Conservation (phyloP, 2,113 vertebrate species). For the Empidonax traillii region DNA sequence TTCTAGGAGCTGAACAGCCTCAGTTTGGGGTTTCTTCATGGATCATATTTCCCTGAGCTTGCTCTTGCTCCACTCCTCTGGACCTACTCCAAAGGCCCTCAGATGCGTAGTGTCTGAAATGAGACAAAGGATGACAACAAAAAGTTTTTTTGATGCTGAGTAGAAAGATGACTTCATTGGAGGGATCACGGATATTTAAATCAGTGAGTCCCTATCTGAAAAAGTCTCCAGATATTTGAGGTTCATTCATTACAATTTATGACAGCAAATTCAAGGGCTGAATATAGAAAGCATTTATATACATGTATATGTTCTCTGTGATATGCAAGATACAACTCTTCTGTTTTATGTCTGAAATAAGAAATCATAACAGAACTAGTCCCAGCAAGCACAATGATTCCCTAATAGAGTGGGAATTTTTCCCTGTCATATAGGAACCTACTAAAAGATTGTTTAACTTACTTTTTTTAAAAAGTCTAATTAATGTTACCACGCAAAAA, state of each 20-base stretch:
- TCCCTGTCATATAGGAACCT: background rate
- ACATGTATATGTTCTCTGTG: background rate
- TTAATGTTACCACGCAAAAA: background rate
- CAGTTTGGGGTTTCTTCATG: background rate
- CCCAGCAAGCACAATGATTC: constrained; percentile 20
- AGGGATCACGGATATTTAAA: background rate
- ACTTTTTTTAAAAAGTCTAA: background rate
- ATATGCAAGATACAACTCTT: constrained; percentile 2
- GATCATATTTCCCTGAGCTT: background rate
- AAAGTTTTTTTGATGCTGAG: background rate
- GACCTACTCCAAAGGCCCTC: background rate
- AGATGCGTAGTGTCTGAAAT: background rate
- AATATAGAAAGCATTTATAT: constrained; percentile 46
- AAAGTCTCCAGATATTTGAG: background rate
- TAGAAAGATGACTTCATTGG: background rate
- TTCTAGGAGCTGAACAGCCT: background rate
- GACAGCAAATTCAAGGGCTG: constrained; percentile 29
- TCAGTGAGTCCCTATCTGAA: background rate
- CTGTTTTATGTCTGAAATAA: constrained; percentile 60
- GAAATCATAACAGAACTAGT: constrained; percentile 22
- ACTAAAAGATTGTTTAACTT: constrained; percentile 17
- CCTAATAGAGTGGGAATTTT: background rate
- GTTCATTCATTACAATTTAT: background rate
- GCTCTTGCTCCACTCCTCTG: background rate
- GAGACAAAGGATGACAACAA: background rate